Base-by-base conservation (phyloP, 2,888 invertebrate species). In the Carpatolechia fugitivella region DNA sequence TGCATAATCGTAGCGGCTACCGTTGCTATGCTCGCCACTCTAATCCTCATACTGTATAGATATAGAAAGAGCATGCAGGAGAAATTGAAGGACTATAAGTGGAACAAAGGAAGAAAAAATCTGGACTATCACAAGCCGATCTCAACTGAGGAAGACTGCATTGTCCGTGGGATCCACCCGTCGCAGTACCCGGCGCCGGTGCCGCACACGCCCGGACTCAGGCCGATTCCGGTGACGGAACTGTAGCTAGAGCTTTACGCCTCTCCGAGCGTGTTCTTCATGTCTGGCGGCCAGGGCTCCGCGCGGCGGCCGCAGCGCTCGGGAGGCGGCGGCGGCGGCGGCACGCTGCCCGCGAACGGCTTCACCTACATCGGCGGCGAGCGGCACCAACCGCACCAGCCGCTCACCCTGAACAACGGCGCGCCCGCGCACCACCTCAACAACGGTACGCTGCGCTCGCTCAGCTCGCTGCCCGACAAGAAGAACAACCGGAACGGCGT, bases 171-270 rank as follows among this genome's bases (percentile, higher is more conserved):
- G 53, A 92, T 93, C 61, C 92, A 92, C 74, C 89, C 91, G 56
- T 83, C 88, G 61, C 90, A 88, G 76, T 91, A 88, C 82, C 87
- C 87, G 57, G 81, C 76, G 91, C 78, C 91, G 85, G 84, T 85
- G 71, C 84, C 65, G 83, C 76, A 87, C 91, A 81, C 91, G 89
- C 79, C 74, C 81, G 83, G 76, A 95, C 95, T 16, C 44, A 95
- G 83, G 75, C 95, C 95, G 16, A 95, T 96, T 75, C 97, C 97
- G 66, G 96, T 96, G 73, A 97, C 97, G 91, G 97, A 96, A 83
- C 96, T 97, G 95, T 97, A 96, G 96, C 96, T 96, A 96, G 96
- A 96, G 93, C 95, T 96, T 91, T 95, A 96, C 95, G 96, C 96
- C 93, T 95, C 96, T 91, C 94, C 93, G 91, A 94, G 91, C 93